Base-by-base conservation (phyloP, 2,888 invertebrate genomes). In the Rhimphoctona megacephalus region DNA sequence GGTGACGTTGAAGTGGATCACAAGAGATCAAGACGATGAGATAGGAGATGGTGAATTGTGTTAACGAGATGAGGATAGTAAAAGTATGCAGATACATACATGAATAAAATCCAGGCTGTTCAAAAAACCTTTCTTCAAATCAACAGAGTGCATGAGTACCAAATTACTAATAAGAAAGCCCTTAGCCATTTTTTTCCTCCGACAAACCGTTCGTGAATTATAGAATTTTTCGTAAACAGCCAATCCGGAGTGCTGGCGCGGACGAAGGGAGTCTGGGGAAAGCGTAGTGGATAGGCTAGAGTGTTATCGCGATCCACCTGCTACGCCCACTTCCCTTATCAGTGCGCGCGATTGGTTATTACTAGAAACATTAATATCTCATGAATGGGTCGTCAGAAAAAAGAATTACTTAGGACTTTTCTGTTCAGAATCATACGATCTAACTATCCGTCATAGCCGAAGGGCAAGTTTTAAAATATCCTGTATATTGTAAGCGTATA, bases 21-120 rank as follows among this genome's bases (percentile, higher is more conserved):
- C 22, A 73, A 85, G 83, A 85, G 83, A 30, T 36, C 74, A 36
- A 83, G 72, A 80, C 83, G 81, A 52, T 39, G 67, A 77, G 81
- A 83, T 87, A 74, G 36, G 77, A 77, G 69, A 77, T 77, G 61
- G 30, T 43, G 69, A 73, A 76, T 74, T 66, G 83, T 70, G 76
- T 67, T 74, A 81, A 81, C 66, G 54, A 22, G 69, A 61, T 30
- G 64, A 64, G 79, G 33, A 66, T 22, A 49, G 64, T 17, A 67
- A 69, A 77, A 46, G 25, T 72, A 57, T 30, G 54, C 67, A 61
- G 25, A 49, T n/a, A 36, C 49, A 66, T 25, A 79, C 14, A 17
- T 17, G 25, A 30, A 57, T 52, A n/a, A 14, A 30, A 30, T 17
- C 0, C 14, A 30, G 30, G 30, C 25, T 61, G 61, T 61, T 30